These are phyloP conservation scores for Pseudotriccus pelzelni DNA, from an alignment of 2,797 vertebrate genomes.

Conservation along the genomic window DNA sequence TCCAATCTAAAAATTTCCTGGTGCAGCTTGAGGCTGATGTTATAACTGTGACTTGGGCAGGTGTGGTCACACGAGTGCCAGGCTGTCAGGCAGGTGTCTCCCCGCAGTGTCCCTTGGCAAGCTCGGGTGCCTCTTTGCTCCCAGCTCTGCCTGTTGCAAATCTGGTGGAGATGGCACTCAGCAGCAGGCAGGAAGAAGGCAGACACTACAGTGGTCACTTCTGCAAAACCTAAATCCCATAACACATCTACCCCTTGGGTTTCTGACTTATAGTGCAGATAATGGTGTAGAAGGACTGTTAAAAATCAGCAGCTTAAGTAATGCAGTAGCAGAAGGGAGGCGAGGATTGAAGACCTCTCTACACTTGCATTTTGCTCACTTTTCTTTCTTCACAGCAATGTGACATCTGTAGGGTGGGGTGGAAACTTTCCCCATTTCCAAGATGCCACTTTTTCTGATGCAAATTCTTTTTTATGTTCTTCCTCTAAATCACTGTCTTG, in stretches of 20 bases:
- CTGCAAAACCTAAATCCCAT: neutral
- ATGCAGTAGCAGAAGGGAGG: neutral
- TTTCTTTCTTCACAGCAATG: neutral
- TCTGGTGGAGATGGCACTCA: fast-evolving
- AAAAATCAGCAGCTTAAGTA: neutral
- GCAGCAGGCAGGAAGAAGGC: neutral
- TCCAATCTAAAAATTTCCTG: no score
- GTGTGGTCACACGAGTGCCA: fast-evolving
- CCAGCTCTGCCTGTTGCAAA: neutral
- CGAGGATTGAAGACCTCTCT: neutral
- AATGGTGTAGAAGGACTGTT: neutral
- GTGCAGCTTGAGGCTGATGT: neutral
- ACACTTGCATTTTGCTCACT: neutral
- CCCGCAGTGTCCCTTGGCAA: fast-evolving
- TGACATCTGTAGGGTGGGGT: no score
- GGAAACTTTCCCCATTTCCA: neutral
- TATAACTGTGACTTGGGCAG: neutral
- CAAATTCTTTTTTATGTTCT: neutral
- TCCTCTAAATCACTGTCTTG: neutral
- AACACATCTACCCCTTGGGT: neutral
- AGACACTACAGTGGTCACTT: neutral
- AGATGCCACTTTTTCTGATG: neutral
- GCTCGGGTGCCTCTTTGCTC: neutral
- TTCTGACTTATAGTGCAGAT: neutral
- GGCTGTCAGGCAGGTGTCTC: neutral